phyloP scores from a whole-genome alignment of 1,140 invertebrate species.

The Globodera ellingtonae region DNA sequence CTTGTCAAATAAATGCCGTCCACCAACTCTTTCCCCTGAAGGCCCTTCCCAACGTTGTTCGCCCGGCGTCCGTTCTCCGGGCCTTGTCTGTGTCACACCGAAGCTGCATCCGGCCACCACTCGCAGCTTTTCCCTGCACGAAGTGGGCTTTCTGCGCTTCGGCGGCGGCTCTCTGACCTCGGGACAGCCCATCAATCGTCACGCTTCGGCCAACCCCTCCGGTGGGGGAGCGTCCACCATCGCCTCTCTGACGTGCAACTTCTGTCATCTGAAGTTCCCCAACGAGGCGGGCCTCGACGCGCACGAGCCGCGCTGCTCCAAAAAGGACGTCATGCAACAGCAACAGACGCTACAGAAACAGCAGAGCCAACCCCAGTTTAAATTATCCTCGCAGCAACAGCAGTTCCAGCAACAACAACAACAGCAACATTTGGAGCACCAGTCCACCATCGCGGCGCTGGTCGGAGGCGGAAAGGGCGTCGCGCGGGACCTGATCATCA shows the following conservation, averaged over 20 bases:
- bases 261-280: constrained; percentile 52
- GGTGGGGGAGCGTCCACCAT: too few species aligned
- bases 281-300: constrained; percentile 53
- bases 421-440: constrained; percentile 43
- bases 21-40: neutral
- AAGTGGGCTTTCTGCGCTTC: constrained; percentile 43
- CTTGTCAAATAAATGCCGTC: neutral
- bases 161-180: constrained; percentile 50
- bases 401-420: constrained; percentile 36
- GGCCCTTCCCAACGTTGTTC: constrained; percentile 45
- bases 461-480: constrained; percentile 51
- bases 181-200: constrained; percentile 49
- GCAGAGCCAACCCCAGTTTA: constrained; percentile 50
- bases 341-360: constrained; percentile 42
- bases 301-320: constrained; percentile 53
- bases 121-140: constrained; percentile 54
- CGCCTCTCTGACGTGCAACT: constrained; percentile 44
- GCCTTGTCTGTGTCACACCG: constrained; percentile 35
- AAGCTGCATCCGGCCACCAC: constrained; percentile 49
- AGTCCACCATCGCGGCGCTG: constrained; percentile 50
- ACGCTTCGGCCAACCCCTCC: neutral
- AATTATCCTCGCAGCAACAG: constrained; percentile 40
- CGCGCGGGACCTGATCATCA: constrained; percentile 47
- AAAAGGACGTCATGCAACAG: constrained; percentile 36
- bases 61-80: constrained; percentile 39